These are phyloP conservation scores for Taphrorychus bicolor DNA, from an alignment of 2,888 invertebrate genomes.

Conservation along the genomic window DNA sequence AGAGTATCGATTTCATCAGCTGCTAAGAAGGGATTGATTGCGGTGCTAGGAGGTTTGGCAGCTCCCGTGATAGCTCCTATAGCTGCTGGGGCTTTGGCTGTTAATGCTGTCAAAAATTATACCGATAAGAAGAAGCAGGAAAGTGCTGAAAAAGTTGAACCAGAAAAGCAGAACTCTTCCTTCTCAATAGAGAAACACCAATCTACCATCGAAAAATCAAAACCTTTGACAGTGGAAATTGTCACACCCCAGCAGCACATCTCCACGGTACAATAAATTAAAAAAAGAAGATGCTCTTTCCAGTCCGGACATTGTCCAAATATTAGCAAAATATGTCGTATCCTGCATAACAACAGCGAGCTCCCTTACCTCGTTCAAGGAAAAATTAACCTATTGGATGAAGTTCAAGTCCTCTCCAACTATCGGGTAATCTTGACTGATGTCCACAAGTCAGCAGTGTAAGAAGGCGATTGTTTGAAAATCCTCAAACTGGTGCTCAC, in stretches of 20 bases:
- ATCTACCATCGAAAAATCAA: constrained; percentile 8
- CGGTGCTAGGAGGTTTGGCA: constrained; percentile 65
- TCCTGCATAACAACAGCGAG: constrained; percentile 66
- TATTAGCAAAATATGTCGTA: constrained; percentile 54
- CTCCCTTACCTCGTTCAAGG: constrained; percentile 71
- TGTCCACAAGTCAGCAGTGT: constrained; percentile 62
- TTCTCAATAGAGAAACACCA: constrained; percentile 5
- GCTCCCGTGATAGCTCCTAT: constrained; percentile 80
- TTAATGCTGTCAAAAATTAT: constrained; percentile 76
- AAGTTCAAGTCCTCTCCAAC: constrained; percentile 71
- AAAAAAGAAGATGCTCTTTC: constrained; percentile 43
- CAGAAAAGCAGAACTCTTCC: not conserved
- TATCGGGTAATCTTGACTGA: constrained; percentile 68
- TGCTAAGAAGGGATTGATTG: constrained; percentile 84
- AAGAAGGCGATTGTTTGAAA: constrained; percentile 76
- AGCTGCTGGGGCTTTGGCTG: constrained; percentile 85
- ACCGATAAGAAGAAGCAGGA: constrained; percentile 51
- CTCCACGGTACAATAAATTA: constrained; percentile 42
- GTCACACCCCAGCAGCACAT: constrained; percentile 24
- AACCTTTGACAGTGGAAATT: constrained; percentile 3
- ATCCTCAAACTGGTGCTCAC: constrained; percentile 79
- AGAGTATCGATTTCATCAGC: constrained; percentile 71
- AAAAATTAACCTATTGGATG: constrained; percentile 71
- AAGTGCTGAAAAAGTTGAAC: constrained; percentile 2
- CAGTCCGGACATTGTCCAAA: constrained; percentile 31